Evolutionary conservation across 64 coral and sea anemone genomes (phyloP).

Genomic region (Stichodactyla mertensii): DNA sequence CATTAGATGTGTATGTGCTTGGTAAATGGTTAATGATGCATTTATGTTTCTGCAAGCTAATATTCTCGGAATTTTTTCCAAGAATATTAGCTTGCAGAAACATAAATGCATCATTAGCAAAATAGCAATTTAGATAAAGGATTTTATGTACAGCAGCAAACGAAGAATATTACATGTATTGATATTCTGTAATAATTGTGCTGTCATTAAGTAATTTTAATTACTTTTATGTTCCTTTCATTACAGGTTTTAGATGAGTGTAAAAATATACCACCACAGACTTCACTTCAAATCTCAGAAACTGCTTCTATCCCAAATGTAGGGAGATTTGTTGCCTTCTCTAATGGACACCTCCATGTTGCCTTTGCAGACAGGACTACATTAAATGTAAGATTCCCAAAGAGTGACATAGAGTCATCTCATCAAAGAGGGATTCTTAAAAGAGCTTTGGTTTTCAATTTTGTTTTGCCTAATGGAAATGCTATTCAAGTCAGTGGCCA

Average conservation of each 20-base stretch:
- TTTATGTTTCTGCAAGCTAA: too few relatives aligned
- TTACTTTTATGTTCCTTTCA: not conserved
- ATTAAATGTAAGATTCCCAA: conserved; percentile 28
- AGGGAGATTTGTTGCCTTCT: conserved; percentile 49
- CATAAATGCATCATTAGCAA: too few relatives aligned
- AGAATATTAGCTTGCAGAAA: too few relatives aligned
- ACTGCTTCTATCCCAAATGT: conserved; percentile 26
- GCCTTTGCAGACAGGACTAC: conserved; percentile 56
- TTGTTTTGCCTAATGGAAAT: conserved; percentile 37
- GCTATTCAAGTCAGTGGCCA: not conserved
- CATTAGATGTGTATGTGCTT: too few relatives aligned
- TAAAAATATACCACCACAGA: not conserved
- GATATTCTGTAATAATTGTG: too few relatives aligned
- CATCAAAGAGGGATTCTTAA: not conserved
- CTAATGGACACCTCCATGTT: conserved; percentile 42
- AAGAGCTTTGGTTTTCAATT: not conserved
- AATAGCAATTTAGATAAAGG: too few relatives aligned
- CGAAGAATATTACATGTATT: too few relatives aligned
- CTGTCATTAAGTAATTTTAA: too few relatives aligned
- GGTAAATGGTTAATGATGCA: too few relatives aligned
- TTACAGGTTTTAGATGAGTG: not conserved
- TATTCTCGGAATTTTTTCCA: too few relatives aligned
- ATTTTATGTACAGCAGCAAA: too few relatives aligned
- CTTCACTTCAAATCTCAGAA: conserved; percentile 17
- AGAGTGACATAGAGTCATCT: not conserved